Percentiles rank a stretch among this genome's conserved stretches.
These are phyloP conservation scores for Eupithecia tripunctaria DNA, from an alignment of 2,888 invertebrate species.

Conservation along the genomic window DNA sequence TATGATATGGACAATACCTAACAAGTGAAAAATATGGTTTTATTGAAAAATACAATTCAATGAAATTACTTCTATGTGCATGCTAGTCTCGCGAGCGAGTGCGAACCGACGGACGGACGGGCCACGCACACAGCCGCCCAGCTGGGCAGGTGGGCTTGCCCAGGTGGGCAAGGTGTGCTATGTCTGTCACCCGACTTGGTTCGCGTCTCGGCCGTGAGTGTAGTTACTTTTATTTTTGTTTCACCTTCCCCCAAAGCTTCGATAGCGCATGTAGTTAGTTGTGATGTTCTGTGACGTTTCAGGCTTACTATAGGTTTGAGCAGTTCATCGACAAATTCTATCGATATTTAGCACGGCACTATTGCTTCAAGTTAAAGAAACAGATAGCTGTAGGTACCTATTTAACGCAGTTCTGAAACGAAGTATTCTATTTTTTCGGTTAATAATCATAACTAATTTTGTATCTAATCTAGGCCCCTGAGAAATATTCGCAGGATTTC, in stretches of 20 bases:
- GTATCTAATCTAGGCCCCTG: too few species aligned
- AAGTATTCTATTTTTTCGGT: too few species aligned
- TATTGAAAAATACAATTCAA: slow-evolving; percentile 81
- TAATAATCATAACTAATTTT: too few species aligned
- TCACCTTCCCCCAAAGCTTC: slow-evolving; percentile 54
- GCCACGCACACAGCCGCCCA: too few species aligned
- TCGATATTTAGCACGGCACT: slow-evolving; percentile 17
- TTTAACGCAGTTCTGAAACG: not conserved
- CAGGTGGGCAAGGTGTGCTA: not conserved
- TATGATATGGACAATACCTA: slow-evolving; percentile 84
- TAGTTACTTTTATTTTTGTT: slow-evolving; percentile 70
- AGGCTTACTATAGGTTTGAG: slow-evolving; percentile 41
- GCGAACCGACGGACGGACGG: slow-evolving; percentile 30
- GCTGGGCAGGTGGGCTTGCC: not conserved
- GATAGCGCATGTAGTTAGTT: slow-evolving; percentile 68
- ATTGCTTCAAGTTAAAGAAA: slow-evolving; percentile 12
- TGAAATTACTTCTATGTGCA: slow-evolving; percentile 75
- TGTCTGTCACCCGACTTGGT: not conserved
- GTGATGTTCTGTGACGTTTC: slow-evolving; percentile 48
- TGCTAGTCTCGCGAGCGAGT: slow-evolving; percentile 59
- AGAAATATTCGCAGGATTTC: too few species aligned
- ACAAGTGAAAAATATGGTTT: slow-evolving; percentile 82
- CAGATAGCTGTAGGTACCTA: not conserved
- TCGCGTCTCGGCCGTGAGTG: slow-evolving; percentile 50
- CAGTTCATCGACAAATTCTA: not conserved